Conservation (phyloP, 2,888 invertebrate species). For the Hanleya hanleyi region DNA sequence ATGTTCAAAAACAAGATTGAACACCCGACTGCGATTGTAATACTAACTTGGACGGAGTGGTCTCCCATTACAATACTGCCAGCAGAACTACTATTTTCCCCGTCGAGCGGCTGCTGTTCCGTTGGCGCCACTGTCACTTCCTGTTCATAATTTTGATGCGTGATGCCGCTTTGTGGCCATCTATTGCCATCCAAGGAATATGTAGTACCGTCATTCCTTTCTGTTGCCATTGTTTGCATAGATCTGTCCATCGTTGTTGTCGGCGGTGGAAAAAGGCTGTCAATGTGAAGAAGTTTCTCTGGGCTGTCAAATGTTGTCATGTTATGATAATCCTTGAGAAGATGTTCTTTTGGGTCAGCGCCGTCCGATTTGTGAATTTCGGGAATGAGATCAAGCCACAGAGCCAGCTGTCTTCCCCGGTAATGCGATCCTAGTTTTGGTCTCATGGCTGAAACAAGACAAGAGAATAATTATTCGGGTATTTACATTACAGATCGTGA, state of each 20-base stretch:
- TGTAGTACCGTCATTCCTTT: background rate
- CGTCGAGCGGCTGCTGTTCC: background rate
- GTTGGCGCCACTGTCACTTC: background rate
- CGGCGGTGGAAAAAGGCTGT: constrained; percentile 63
- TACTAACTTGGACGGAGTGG: constrained; percentile 35
- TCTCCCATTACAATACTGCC: constrained; percentile 10
- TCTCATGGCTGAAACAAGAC: constrained; percentile 83
- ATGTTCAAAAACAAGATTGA: constrained; percentile 91
- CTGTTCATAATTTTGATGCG: background rate
- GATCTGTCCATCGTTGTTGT: constrained; percentile 35
- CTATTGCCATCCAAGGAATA: background rate
- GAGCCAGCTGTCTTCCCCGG: constrained; percentile 93
- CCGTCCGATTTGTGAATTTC: constrained; percentile 89
- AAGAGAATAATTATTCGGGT: constrained; percentile 12
- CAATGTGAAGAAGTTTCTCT: constrained; percentile 79
- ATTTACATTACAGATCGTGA: no score
- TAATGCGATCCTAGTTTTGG: constrained; percentile 94
- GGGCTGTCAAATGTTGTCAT: constrained; percentile 89
- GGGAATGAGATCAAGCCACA: constrained; percentile 96
- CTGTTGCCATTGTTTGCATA: background rate
- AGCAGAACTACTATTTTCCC: background rate
- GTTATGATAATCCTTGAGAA: constrained; percentile 87
- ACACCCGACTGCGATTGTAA: constrained; percentile 89
- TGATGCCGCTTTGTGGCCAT: background rate
- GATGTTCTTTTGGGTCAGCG: constrained; percentile 86